These are phyloP conservation scores for Brachyptera putata DNA, from an alignment of 2,888 invertebrate species.

Conservation along the genomic window DNA sequence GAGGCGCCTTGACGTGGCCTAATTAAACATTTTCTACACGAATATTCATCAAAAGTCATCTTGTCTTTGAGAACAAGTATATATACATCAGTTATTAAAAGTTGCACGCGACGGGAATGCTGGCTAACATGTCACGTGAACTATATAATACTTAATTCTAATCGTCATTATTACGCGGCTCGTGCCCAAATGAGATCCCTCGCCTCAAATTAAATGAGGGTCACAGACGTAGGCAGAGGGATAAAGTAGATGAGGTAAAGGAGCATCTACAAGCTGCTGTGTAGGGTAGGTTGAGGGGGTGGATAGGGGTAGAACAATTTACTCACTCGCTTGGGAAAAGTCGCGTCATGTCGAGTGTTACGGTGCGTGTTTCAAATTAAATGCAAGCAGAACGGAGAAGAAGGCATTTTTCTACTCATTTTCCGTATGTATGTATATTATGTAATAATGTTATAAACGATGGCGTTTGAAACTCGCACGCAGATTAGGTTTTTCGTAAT, in stretches of 20 bases:
- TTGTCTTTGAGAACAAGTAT: background rate
- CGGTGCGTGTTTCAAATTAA: conserved; percentile 20
- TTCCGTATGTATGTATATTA: background rate
- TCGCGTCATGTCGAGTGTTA: conserved; percentile 19
- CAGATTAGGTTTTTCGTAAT: background rate
- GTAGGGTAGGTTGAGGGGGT: background rate
- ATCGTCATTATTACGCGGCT: conserved; percentile 11
- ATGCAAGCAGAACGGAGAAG: conserved; percentile 7
- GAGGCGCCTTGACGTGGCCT: conserved; percentile 8
- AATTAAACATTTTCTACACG: conserved; percentile 4
- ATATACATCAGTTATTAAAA: background rate
- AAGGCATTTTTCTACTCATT: background rate
- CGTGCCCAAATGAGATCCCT: conserved; percentile 8
- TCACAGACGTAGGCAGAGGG: background rate
- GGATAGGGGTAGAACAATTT: background rate
- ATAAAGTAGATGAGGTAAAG: background rate
- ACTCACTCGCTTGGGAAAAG: background rate
- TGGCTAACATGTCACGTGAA: conserved; percentile 1
- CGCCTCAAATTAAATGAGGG: conserved; percentile 11
- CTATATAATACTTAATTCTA: background rate
- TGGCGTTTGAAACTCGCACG: background rate
- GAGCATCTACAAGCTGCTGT: background rate
- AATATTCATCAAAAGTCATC: conserved; percentile 2
- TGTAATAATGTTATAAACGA: background rate
- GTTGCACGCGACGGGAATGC: background rate